phyloP scores from a whole-genome alignment of 2,797 vertebrate genomes.

The Labeo calbasu region DNA sequence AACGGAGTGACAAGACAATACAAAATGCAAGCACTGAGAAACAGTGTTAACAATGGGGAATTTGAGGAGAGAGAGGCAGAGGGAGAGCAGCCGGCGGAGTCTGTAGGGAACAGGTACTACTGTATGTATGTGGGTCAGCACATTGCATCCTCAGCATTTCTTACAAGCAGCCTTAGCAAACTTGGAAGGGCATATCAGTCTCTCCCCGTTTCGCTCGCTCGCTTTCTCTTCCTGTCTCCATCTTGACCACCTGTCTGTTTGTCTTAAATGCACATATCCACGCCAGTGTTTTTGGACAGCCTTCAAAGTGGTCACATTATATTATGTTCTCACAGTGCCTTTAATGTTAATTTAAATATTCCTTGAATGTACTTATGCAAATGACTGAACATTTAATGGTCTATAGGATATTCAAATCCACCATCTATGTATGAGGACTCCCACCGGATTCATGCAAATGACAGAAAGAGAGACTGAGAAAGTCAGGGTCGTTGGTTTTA shows the following conservation, averaged over 20 bases:
- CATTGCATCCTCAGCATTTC: slow-evolving; percentile 86
- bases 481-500: slow-evolving; percentile 36
- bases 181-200: slow-evolving; percentile 71
- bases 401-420: slow-evolving; percentile 11
- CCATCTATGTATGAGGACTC: not conserved
- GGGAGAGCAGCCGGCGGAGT: slow-evolving; percentile 74
- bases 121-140: slow-evolving; percentile 86
- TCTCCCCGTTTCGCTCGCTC: slow-evolving; percentile 1
- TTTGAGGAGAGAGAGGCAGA: slow-evolving; percentile 44
- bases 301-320: not conserved
- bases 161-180: slow-evolving; percentile 82
- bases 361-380: slow-evolving; percentile 8
- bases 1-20: slow-evolving; percentile 61
- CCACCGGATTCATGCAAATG: slow-evolving; percentile 1
- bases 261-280: slow-evolving; percentile 37
- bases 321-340: not conserved
- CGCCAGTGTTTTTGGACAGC: slow-evolving; percentile 13
- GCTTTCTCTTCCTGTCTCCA: slow-evolving; percentile 23
- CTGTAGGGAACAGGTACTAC: slow-evolving; percentile 79
- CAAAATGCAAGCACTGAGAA: slow-evolving; percentile 56
- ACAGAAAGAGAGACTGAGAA: slow-evolving; percentile 28
- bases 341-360: slow-evolving; percentile 22
- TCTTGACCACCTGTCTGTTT: slow-evolving; percentile 17
- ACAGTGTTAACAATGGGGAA: slow-evolving; percentile 60
- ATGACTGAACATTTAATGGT: slow-evolving; percentile 18